phyloP scores from a whole-genome alignment of 2,113 vertebrate genomes.

The Monarcha castaneiventris region DNA sequence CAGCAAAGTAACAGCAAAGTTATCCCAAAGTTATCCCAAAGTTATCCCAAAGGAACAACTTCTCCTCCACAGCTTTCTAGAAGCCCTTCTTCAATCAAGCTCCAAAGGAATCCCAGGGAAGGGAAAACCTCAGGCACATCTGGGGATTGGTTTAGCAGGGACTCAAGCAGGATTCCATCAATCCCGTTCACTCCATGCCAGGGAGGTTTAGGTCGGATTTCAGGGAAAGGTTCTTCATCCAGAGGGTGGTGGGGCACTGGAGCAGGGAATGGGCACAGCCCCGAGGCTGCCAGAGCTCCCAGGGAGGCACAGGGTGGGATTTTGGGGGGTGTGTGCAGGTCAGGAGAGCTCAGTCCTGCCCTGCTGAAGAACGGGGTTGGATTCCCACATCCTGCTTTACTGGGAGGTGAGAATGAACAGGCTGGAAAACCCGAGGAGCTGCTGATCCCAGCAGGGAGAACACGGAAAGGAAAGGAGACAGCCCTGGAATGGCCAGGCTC shows the following conservation, averaged over 20 bases:
- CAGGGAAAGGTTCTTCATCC: not conserved
- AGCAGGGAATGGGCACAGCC: not conserved
- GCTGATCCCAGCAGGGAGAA: too few species aligned
- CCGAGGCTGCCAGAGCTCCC: not conserved
- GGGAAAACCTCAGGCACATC: not conserved
- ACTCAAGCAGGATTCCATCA: too few species aligned
- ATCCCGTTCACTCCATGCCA: not conserved
- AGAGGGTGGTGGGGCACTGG: not conserved
- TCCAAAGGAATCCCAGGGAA: not conserved
- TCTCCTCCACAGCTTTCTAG: not conserved
- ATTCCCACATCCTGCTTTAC: fast-evolving
- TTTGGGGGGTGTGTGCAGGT: not conserved
- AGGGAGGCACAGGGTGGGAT: not conserved
- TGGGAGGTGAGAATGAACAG: not conserved
- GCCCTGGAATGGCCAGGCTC: not conserved
- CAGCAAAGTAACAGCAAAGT: not conserved
- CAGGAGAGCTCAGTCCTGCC: too few species aligned
- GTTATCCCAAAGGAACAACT: not conserved
- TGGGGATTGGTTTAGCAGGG: not conserved
- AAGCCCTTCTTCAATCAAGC: not conserved
- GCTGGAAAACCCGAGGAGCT: not conserved
- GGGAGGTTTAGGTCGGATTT: not conserved
- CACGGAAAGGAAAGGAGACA: fast-evolving
- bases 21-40: too few species aligned
- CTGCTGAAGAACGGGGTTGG: not conserved